Evolutionary conservation across 2,113 vertebrate genomes (phyloP), one percentile per base, ranked within the genome.

Genomic region (Spilogale gracilis): DNA sequence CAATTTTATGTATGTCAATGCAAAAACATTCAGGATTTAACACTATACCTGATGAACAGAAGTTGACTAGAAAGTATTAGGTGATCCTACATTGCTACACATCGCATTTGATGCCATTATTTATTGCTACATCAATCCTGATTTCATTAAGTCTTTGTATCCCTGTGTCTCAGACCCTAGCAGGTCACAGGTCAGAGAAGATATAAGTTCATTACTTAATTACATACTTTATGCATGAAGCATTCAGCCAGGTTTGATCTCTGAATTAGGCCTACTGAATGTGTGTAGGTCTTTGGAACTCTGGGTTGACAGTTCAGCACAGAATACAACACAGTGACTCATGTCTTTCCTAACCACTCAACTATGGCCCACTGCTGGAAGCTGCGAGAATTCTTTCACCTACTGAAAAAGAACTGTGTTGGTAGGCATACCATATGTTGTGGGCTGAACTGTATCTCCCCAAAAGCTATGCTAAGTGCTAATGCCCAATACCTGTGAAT

Each of bases 1-100:
- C 0, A 3, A 7, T 32, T 63, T 32, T 63, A 3, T 0, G 43
- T 2, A 11, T 3, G 5, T 90, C 58, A 2, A 0, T 45, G 23
- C 14, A 27, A 61, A 87, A 69, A 54, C 9, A 5, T 1, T 67
- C 54, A 52, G 69, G 43, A n/a, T 14, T 32, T 30, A n/a, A 50
- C 14, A 12, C 38, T 0, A 6, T 16, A 10, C 18, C 48, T 63
- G 69, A 52, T 32, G n/a, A 21, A 27, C 4, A n/a, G 56, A 61
- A 48, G 67, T 32, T 23, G 13, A n/a, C 14, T 32, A 56, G 52
- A 84, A 85, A 56, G 43, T 67, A 20, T 32, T 14, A 16, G 60
- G 32, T 52, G 67, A 89, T 32, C 52, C 71, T 25, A 23, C 2
- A 48, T 38, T 18, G 58, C 74, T 48, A 2, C 21, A 21, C 7